Evolutionary conservation across 2,797 vertebrate genomes (phyloP), one percentile per base, ranked within the genome.

Genomic region (Darevskia mixta): DNA sequence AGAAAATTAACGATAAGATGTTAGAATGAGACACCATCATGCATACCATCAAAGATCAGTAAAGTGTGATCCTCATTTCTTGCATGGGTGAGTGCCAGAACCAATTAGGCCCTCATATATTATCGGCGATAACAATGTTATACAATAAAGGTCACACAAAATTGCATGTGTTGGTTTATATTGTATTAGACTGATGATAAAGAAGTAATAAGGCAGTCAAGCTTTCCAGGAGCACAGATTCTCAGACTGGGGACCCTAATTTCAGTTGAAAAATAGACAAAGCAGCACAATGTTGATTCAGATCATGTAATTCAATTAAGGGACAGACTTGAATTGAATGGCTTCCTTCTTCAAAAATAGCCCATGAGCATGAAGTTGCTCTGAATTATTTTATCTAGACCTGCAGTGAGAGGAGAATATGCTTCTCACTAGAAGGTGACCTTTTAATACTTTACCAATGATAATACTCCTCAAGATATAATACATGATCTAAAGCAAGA

Each of bases 1-100:
- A 91, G 76, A 88, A 79, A 86, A 13, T 58, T 87, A 91, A 90
- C 86, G 66, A 91, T 87, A 49, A 58, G 82, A 58, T 79, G 86
- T 90, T 85, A 88, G 88, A 94, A 86, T 77, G 86, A 89, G 75
- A 87, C 82, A 87, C 83, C 87, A 85, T 38, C 7, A 90, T 92
- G 85, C 25, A 86, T 78, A 76, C 15, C 25, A 90, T 61, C 81
- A 91, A 45, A 71, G 18, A 49, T 86, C 18, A 82, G 73, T 0
- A 82, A 72, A 1, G 0, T 27, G 1, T 9, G 20, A 64, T 90
- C 87, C 72, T 87, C 35, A 49, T 32, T 13, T 35, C 18, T 79
- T 83, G 49, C 85, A 79, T 79, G 85, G 73, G 5, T 27, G 89
- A 9, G 25, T 88, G 35, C 78, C 69, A 88, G 82, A 92, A 81